A percentile compares a stretch with the other conserved stretches of the same genome.
Evolutionary conservation across 2,888 invertebrate genomes (phyloP).

Genomic region (Globia sparganii): DNA sequence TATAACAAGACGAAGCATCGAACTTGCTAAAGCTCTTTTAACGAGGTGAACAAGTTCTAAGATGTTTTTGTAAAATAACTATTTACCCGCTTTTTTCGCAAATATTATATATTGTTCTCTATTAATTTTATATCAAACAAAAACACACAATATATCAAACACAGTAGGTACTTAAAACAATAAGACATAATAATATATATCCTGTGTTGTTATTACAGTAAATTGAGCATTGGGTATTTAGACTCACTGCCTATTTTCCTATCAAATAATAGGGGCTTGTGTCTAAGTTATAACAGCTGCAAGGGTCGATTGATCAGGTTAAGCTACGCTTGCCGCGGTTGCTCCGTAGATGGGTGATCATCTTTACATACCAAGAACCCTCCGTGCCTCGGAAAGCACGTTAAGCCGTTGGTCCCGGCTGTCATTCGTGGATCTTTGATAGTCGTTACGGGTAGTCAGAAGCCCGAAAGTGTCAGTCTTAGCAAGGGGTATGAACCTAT

Average conservation of each 20-base stretch:
- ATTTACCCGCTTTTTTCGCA: not conserved
- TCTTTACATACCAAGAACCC: not conserved
- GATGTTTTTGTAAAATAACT: slow-evolving; percentile 22
- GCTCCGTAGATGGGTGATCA: not conserved
- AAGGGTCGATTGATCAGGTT: not conserved
- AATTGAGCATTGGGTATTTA: not conserved
- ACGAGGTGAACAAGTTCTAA: slow-evolving; percentile 17
- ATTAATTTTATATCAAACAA: not conserved
- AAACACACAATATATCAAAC: not conserved
- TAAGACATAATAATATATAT: not conserved
- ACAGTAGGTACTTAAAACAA: not conserved
- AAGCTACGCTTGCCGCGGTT: not conserved
- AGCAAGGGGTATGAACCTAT: not conserved
- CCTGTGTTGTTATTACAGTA: not conserved
- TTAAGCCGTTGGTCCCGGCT: not conserved
- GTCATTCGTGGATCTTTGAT: not conserved
- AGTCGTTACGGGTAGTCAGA: not conserved
- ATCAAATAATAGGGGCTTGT: too few species aligned
- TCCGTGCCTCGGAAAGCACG: not conserved
- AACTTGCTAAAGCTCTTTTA: slow-evolving; percentile 20
- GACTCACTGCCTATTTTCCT: not conserved
- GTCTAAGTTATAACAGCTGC: not conserved
- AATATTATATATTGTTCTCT: too few species aligned
- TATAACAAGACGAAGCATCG: not conserved
- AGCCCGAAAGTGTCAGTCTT: not conserved